phyloP scores from a whole-genome alignment of 2,797 vertebrate genomes.

The Myotis daubentonii region DNA sequence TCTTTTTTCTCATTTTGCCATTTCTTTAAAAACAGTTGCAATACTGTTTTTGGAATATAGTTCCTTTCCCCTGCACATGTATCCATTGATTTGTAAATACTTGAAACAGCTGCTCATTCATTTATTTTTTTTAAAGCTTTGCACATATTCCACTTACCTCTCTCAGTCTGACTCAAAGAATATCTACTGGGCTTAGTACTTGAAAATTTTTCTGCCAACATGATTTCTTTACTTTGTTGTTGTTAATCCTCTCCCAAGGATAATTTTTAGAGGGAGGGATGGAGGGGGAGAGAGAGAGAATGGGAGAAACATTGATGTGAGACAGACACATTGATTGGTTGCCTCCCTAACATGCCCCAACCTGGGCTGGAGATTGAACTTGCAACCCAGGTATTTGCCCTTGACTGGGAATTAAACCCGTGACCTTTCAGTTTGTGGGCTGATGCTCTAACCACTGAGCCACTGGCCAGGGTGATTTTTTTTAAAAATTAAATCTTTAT shows the following conservation, averaged over 20 bases:
- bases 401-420: not conserved
- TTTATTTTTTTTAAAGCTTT: slow-evolving; percentile 6
- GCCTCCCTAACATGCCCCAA: not conserved
- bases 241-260: not conserved
- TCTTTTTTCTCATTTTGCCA: slow-evolving; percentile 45
- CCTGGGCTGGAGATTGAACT: not conserved
- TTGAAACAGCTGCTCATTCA: slow-evolving; percentile 38
- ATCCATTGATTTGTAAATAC: slow-evolving; percentile 42
- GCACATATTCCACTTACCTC: slow-evolving; percentile 17
- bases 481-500: no score
- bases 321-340: not conserved
- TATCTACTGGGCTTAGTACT: slow-evolving; percentile 4
- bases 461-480: not conserved
- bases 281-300: not conserved
- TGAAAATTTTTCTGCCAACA: not conserved
- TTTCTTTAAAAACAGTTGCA: not conserved
- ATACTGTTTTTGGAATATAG: slow-evolving; percentile 31
- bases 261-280: not conserved
- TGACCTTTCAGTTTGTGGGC: not conserved
- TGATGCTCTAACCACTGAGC: not conserved
- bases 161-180: slow-evolving; percentile 39
- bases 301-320: not conserved
- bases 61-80: not conserved
- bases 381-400: not conserved
- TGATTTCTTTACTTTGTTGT: not conserved